Percentiles rank a stretch among this genome's conserved stretches.
Conservation (phyloP, 2,113 vertebrate species). For the Periophthalmodon schlosseri region DNA sequence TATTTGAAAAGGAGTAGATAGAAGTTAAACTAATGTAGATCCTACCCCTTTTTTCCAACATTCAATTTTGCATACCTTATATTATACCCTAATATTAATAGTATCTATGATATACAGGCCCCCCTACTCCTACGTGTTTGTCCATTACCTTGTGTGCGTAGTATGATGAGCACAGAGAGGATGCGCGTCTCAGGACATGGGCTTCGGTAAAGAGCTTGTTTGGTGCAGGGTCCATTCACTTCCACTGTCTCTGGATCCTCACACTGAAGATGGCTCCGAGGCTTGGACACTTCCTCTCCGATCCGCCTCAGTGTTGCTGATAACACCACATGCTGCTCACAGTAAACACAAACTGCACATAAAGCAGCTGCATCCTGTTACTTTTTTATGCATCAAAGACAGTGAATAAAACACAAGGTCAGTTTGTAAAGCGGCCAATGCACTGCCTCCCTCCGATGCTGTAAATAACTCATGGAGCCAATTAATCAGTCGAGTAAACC, state of each 20-base stretch:
- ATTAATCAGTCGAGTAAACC: constrained; percentile 39
- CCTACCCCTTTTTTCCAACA: too few relatives aligned
- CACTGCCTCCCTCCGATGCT: background rate
- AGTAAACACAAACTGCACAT: constrained; percentile 16
- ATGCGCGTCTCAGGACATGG: constrained; percentile 80
- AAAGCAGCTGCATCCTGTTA: constrained; percentile 12
- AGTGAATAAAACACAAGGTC: constrained; percentile 25
- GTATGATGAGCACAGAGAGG: constrained; percentile 84
- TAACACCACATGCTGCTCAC: constrained; percentile 72
- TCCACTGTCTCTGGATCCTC: constrained; percentile 51
- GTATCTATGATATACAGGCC: too few relatives aligned
- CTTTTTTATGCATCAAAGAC: constrained; percentile 28
- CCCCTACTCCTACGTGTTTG: background rate
- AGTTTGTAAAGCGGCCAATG: constrained; percentile 29
- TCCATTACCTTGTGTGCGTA: constrained; percentile 85
- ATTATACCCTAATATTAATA: too few relatives aligned
- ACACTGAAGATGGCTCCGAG: constrained; percentile 51
- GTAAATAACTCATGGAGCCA: constrained; percentile 33
- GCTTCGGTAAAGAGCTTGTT: constrained; percentile 78
- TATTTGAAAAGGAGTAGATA: too few relatives aligned
- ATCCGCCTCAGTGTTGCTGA: constrained; percentile 84
- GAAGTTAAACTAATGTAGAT: too few relatives aligned
- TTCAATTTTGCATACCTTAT: too few relatives aligned
- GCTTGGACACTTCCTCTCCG: constrained; percentile 84
- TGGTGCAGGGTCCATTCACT: constrained; percentile 40